phyloP scores from a whole-genome alignment of 2,797 vertebrate genomes.

The Arctocebus calabarensis region DNA sequence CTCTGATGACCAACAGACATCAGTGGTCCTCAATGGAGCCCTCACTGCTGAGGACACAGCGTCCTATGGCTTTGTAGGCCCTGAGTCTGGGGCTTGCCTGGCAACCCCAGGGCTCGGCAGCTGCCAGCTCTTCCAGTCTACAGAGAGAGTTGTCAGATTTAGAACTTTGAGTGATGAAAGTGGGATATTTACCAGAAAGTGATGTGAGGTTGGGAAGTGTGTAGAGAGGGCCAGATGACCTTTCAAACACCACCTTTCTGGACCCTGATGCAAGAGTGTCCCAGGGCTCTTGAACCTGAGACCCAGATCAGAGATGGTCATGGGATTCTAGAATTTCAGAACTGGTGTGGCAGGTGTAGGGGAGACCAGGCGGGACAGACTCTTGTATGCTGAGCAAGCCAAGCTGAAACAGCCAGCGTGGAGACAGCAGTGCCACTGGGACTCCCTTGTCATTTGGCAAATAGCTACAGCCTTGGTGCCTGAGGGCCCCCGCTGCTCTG shows the following conservation, averaged over 20 bases:
- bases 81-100: not conserved
- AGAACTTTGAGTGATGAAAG: not conserved
- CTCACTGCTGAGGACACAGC: not conserved
- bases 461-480: too few relatives aligned
- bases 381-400: rapidly evolving
- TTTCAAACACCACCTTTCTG: not conserved
- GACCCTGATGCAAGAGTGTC: not conserved
- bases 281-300: not conserved
- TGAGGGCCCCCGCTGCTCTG: not conserved
- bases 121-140: rapidly evolving
- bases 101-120: not conserved
- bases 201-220: not conserved
- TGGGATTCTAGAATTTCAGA: too few relatives aligned
- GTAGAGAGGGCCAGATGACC: not conserved
- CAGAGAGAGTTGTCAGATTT: not conserved
- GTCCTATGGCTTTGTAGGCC: not conserved
- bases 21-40: not conserved
- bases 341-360: not conserved
- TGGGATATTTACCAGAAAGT: not conserved
- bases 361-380: not conserved
- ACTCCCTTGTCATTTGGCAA: too few relatives aligned
- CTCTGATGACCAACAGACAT: rapidly evolving
- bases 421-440: too few relatives aligned
- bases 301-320: not conserved
- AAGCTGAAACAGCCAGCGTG: rapidly evolving